Base-by-base conservation (phyloP, 2,888 invertebrate genomes). In the Tuta absoluta region DNA sequence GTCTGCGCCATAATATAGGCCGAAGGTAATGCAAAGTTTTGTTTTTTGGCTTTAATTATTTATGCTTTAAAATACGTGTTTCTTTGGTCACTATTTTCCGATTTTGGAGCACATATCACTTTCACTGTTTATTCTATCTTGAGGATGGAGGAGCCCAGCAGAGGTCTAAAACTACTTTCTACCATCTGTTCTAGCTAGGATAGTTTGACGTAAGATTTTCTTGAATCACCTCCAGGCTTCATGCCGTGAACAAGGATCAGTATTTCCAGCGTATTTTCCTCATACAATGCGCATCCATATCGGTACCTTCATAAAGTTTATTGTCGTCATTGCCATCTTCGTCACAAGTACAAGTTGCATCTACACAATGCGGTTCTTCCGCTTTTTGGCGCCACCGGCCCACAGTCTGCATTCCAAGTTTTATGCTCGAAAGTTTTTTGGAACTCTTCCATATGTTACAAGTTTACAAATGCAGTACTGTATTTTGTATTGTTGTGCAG, bases 401-500 rank as follows among this genome's bases (percentile, higher is more conserved):
- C 28, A 14, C 11, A 48, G 61, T 24, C 61, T 61, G 61, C 61
- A 49, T 61, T 21, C 49, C 33, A 28, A 17, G 28, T 49, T 60
- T 61, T 49, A 24, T 59, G 49, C 38, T 23, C 17, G 19, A 38
- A 45, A 38, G 49, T 41, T 66, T 61, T 63, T 63, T 58, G 61
- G 61, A 61, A 45, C 17, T 45, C 8, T 3, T n/a, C 45, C n/a
- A 17, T n/a, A 17, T 17, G 11, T n/a, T 45, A 45, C 4, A 10
- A n/a, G n/a, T 17, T n/a, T n/a, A 17, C 45, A 7, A 45, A 45
- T 45, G n/a, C 4, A 45, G 17, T n/a, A 17, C n/a, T 11, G 17
- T 45, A 41, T 14, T 33, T 33, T 37, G 37, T 37, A 8, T 45
- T 33, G 33, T 33, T 33, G 33, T 33, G 33, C 33, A 5, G 33